Base-by-base conservation (phyloP, 2,797 vertebrate genomes). In the Sebastes cheni region DNA sequence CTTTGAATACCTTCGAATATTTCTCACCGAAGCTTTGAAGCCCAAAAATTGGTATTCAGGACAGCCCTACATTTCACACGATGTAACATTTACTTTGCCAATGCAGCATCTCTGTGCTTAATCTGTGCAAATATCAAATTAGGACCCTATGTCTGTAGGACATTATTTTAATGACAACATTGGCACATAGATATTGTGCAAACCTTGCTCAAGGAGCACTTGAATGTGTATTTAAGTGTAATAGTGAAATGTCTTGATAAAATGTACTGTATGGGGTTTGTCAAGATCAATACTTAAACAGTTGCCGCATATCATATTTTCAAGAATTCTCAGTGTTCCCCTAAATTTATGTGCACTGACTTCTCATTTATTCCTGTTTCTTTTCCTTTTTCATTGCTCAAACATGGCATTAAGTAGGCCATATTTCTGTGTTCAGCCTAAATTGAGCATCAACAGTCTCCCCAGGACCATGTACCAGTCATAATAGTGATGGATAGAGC, bases 401-500 rank as follows among this genome's bases (percentile, higher is more conserved):
- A 79, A 80, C 54, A 69, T 56, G 62, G 59, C 73, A 81, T 65
- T 54, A 82, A 80, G 72, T 39, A 39, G 67, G 67, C 69, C 78
- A 72, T 83, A 86, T 88, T 83, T 89, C 78, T 82, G 74, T 84
- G 65, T 86, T 83, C 61, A 69, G 81, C 70, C 72, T 73, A 68
- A 79, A 84, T 67, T 46, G 69, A 89, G 79, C 50, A 82, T 81
- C 77, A 80, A 39, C 68, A 71, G 67, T 74, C 79, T 88, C 71
- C 79, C 32, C 22, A 62, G 78, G 86, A 73, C 82, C 62, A 60
- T 77, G 67, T 80, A 88, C 78, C 77, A 79, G 75, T 89, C 85
- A 88, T 93, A 89, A 93, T 67, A 82, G 77, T 92, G 92, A 94
- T 91, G 81, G 87, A 93, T 89, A 20, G 85, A 80, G 75, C 81